Conservation (phyloP, 2,797 vertebrate genomes). For the Caiman crocodilus region DNA sequence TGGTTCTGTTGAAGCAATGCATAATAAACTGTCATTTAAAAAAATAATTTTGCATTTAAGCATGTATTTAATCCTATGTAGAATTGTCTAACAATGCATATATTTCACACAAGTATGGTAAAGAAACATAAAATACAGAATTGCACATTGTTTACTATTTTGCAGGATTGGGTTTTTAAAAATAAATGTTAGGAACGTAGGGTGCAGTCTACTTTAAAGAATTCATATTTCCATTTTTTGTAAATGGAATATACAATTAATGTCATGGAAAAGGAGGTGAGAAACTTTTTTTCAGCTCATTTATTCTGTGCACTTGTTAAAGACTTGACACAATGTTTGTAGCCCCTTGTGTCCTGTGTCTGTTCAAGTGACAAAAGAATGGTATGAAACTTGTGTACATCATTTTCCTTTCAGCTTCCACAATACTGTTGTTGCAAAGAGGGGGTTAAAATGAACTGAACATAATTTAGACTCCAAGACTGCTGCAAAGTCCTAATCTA, state of each 20-base stretch:
- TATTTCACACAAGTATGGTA: conserved; percentile 19
- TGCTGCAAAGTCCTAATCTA: neutral
- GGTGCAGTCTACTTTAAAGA: conserved; percentile 11
- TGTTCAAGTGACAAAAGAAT: fast-evolving
- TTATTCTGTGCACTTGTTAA: neutral
- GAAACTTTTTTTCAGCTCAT: neutral
- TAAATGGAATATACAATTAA: neutral
- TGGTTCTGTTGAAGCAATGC: conserved; percentile 70
- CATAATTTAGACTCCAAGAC: neutral
- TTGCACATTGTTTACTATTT: neutral
- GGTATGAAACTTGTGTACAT: neutral
- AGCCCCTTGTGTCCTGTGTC: neutral
- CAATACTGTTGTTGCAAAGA: neutral
- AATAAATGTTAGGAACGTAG: conserved; percentile 24
- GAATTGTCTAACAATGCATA: conserved; percentile 1
- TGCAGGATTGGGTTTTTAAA: conserved; percentile 40
- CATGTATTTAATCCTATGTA: conserved; percentile 24
- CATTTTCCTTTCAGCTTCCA: neutral
- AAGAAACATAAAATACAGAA: neutral
- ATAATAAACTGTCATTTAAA: conserved; percentile 80
- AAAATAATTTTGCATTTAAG: conserved; percentile 31
- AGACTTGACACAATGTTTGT: neutral
- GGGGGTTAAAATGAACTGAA: fast-evolving
- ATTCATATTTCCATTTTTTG: neutral
- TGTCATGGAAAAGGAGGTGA: neutral